Evolutionary conservation across 2,888 invertebrate genomes (phyloP), one percentile per base, ranked within the genome.

Genomic region (Empis livida): DNA sequence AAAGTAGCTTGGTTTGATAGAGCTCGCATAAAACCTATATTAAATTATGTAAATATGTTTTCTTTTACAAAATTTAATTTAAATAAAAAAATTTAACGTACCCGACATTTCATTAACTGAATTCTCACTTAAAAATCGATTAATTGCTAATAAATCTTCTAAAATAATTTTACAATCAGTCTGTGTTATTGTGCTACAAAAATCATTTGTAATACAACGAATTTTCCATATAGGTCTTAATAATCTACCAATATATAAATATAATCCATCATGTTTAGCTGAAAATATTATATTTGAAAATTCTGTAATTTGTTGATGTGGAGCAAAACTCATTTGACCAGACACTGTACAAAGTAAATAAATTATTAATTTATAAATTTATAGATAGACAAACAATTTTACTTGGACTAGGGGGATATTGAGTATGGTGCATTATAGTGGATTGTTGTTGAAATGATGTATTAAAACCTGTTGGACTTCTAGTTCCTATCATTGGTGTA

Each of bases 191-290:
- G 74, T 76, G 57, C 84, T 84, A 23, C 77, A 75, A 60, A 85
- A 70, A 78, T 86, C 59, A 49, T 73, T 77, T 41, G 81, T 76
- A 16, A 87, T 79, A 58, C 86, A 86, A 63, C 80, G 79, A 53
- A 81, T 71, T 57, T 80, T 83, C 97, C 97, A 97, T 52, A 97
- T 76, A 0, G 91, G 87, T 30, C 90, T 74, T 15, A 99, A 71
- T 56, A 97, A 84, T 55, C 96, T 77, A 17, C 88, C 82, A 13
- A 95, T 80, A 62, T 91, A 93, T 39, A 94, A 76, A 69, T 94
- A 97, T 10, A 97, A 75, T 1, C 93, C 94, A 62, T 94, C 90
- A 64, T 96, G 96, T 63, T 92, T 92, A 0, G 89, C 81, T 1
- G 90, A 89, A 64, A 74, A 75, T 39, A 71, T 51, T n/a, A 70